Base-by-base conservation (phyloP, 2,888 invertebrate genomes). In the Chloromyia formosa region DNA sequence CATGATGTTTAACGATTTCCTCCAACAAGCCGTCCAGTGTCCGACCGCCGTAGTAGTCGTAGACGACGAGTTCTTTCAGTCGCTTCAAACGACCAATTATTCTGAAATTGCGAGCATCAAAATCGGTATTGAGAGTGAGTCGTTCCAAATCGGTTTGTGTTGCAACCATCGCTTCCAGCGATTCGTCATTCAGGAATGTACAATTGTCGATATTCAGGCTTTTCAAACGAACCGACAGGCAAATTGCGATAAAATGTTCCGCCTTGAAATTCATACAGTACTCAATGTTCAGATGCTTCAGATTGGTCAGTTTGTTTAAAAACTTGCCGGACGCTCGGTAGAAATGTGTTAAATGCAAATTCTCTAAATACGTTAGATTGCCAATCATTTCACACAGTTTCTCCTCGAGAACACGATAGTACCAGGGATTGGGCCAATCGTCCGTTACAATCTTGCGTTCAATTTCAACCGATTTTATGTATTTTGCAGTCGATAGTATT, bases 371-470 rank as follows among this genome's bases (percentile, higher is more conserved):
- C 18, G 9, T 45, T 45, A 66, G 45, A 22, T 42, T 45, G 49
- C 66, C 45, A 22, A 66, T 66, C 66, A 66, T 66, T 22, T 66
- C 66, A 49, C 66, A 66, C 12, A 66, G 12, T 49, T 66, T 45
- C n/a, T 66, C 66, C 12, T 66, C 66, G 18, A 66, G 49, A 1
- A 66, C 45, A n/a, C 66, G 45, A 66, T 66, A 66, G n/a, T 66
- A 49, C 66, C 66, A 66, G 12, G 66, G 66, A 66, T 66, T 66
- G 12, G 66, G 66, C 66, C 66, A 66, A 66, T 66, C 66, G 14
- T 66, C 66, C 4, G 49, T 49, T n/a, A 66, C 42, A n/a, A 49
- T 49, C 22, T 66, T 66, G 1, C 66, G 18, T 49, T 66, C 66
- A 4, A 66, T 66, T 22, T 22, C 7, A 1, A 66, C 66, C 20